These are phyloP conservation scores for Aplocera efformata DNA, from an alignment of 2,888 invertebrate genomes.

Conservation along the genomic window DNA sequence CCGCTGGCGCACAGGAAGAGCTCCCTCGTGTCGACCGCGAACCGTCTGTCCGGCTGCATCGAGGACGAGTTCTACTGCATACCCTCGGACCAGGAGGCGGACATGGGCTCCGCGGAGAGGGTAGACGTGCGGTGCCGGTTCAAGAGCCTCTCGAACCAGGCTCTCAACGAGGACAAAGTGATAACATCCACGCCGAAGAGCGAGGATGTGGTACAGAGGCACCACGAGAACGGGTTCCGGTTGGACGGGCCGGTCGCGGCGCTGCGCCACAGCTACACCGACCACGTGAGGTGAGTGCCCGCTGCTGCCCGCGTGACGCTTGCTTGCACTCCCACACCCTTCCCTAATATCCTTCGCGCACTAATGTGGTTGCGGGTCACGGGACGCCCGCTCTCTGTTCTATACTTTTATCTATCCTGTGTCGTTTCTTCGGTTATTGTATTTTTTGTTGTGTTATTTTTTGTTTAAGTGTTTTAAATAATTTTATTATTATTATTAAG, in stretches of 20 bases:
- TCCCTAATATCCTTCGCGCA: constrained; percentile 26
- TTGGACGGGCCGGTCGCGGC: constrained; percentile 28
- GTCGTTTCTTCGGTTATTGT: constrained; percentile 15
- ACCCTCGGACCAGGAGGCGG: constrained; percentile 55
- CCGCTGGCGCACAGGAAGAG: constrained; percentile 78
- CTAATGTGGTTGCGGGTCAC: constrained; percentile 39
- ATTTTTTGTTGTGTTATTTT: constrained; percentile 17
- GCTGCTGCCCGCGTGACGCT: constrained; percentile 24
- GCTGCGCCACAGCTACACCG: constrained; percentile 62
- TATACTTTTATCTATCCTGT: constrained; percentile 26
- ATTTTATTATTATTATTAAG: too few species aligned
- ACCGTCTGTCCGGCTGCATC: constrained; percentile 61
- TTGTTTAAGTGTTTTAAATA: neutral
- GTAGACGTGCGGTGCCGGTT: constrained; percentile 57
- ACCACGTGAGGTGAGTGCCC: constrained; percentile 56
- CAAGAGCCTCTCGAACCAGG: constrained; percentile 49
- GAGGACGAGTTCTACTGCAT: constrained; percentile 75
- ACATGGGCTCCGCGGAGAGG: constrained; percentile 37
- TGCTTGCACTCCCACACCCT: constrained; percentile 22
- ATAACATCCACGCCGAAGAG: constrained; percentile 57
- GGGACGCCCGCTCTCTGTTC: constrained; percentile 21
- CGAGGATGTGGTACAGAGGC: constrained; percentile 19
- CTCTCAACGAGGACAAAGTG: constrained; percentile 38
- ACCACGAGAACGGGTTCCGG: constrained; percentile 9
- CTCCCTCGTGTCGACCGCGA: constrained; percentile 57